Percentiles rank a stretch among this genome's conserved stretches.
Evolutionary conservation across 2,113 vertebrate species (phyloP).

Genomic region (Epinephelus fuscoguttatus): DNA sequence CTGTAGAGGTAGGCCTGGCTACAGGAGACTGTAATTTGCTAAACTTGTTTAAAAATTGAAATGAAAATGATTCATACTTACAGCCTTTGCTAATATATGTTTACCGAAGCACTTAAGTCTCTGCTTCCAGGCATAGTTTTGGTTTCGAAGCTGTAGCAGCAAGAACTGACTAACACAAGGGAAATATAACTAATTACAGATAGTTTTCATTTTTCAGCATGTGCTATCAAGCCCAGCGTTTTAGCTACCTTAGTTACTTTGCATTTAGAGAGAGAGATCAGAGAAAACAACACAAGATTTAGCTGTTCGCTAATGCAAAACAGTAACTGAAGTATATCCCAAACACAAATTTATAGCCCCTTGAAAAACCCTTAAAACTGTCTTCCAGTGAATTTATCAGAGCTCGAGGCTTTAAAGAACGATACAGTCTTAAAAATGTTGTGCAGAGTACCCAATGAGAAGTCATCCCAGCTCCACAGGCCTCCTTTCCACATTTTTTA

Average conservation of each 20-base stretch:
- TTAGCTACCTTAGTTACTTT: neutral
- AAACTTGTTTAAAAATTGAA: no score
- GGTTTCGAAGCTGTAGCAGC: neutral
- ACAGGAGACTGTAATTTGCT: no score
- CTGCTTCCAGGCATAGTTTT: neutral
- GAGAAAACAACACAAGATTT: neutral
- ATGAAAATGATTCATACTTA: neutral
- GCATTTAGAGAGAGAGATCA: neutral
- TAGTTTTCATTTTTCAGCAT: constrained; percentile 32
- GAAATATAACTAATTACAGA: constrained; percentile 15
- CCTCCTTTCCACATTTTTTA: neutral
- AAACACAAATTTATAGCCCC: neutral
- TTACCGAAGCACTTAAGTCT: neutral
- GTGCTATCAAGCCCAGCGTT: constrained; percentile 26
- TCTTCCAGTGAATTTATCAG: neutral
- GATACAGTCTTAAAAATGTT: neutral
- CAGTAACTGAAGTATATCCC: neutral
- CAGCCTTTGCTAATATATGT: neutral
- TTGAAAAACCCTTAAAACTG: neutral
- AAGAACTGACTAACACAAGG: neutral
- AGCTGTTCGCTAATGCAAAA: neutral
- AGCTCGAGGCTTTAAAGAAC: neutral
- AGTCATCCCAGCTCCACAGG: neutral
- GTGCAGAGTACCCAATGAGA: neutral
- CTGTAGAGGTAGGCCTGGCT: no score